A percentile compares a stretch with the other conserved stretches of the same genome.
phyloP scores from a whole-genome alignment of 2,797 vertebrate genomes.

The Champsocephalus esox region DNA sequence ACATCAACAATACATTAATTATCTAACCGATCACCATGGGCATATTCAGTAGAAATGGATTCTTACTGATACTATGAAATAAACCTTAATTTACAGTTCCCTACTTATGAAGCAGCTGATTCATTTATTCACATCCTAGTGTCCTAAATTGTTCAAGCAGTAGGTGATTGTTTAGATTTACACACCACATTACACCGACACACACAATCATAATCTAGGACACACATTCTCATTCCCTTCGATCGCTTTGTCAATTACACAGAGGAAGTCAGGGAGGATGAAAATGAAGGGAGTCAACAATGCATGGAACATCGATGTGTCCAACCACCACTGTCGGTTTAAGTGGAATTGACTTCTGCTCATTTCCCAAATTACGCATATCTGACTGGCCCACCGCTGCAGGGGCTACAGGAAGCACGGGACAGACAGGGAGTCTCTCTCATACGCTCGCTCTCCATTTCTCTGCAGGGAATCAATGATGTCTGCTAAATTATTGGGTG shows the following conservation, averaged over 20 bases:
- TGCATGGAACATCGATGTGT: slow-evolving; percentile 77
- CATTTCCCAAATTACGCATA: slow-evolving; percentile 85
- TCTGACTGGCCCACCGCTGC: slow-evolving; percentile 85
- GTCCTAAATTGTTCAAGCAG: background rate
- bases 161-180: slow-evolving; percentile 38
- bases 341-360: slow-evolving; percentile 84
- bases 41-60: background rate
- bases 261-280: slow-evolving; percentile 67
- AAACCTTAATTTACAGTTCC: background rate
- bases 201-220: slow-evolving; percentile 61
- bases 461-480: slow-evolving; percentile 86
- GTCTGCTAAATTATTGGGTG: slow-evolving; percentile 88
- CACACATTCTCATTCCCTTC: slow-evolving; percentile 59
- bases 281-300: slow-evolving; percentile 73
- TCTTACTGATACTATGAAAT: background rate
- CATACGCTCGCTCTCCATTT: slow-evolving; percentile 59
- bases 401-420: slow-evolving; percentile 80
- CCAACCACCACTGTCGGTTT: slow-evolving; percentile 72
- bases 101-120: background rate
- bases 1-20: slow-evolving; percentile 20
- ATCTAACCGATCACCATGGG: background rate
- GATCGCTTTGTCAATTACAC: slow-evolving; percentile 74
- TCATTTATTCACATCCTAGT: background rate
- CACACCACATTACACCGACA: slow-evolving; percentile 49
- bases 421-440: slow-evolving; percentile 43